Evolutionary conservation across 2,888 invertebrate species (phyloP), one percentile per base, ranked within the genome.

Genomic region (Eubasilissa splendida): DNA sequence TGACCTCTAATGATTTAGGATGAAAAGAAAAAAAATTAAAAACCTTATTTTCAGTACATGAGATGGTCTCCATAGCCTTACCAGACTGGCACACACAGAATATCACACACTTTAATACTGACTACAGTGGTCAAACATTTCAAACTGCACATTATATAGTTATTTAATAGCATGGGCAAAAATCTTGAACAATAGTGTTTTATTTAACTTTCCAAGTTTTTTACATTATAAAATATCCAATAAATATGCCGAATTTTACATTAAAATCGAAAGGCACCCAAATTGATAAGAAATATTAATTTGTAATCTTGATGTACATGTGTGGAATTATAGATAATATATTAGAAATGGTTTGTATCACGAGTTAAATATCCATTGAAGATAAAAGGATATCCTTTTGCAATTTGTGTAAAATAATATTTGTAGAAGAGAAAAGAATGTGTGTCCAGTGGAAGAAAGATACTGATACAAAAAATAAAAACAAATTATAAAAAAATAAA

Each of bases 81-180:
- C 50, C 66, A 50, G n/a, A 66, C n/a, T 9, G 66, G 66, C 42
- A n/a, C 66, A 66, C 66, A 33, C 42, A 22, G 22, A 22, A 42
- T 66, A 42, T 11, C 66, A 66, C 66, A 66, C 66, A 66, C 66
- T 66, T 22, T 66, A 66, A 66, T 66, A 66, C 66, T 66, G 42
- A 66, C 42, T 66, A 33, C 42, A n/a, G 42, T 42, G 42, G 42
- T 42, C 42, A 42, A 5, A n/a, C 33, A 33, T 11, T 66, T 33
- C 66, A 50, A 66, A 66, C 50, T n/a, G 31, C 66, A 66, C 66
- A 33, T 22, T 22, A 22, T 22, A 22, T 22, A 1, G 22, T 22
- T 22, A 22, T 22, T 22, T 22, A 22, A 22, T 22, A 22, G 22
- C 22, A 22, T 22, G 22, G 22, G 22, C 22, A 22, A 22, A 22